phyloP scores from a whole-genome alignment of 2,888 invertebrate species.

The Epirrhoe alternata region DNA sequence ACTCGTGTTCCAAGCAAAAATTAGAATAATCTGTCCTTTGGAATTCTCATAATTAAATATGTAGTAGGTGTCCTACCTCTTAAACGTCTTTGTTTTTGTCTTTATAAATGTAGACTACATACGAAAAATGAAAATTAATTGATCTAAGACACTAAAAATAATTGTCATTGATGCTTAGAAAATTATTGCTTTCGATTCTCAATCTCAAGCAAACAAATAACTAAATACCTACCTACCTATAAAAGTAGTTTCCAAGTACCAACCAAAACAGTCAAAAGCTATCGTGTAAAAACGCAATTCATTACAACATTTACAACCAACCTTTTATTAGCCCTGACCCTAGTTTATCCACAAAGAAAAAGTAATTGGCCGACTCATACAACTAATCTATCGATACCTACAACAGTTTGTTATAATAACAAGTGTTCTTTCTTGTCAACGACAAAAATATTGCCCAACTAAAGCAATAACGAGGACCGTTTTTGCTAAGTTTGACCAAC shows the following conservation, averaged over 20 bases:
- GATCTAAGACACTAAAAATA: too few species aligned
- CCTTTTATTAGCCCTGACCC: slow-evolving; percentile 9
- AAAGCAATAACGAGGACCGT: slow-evolving; percentile 79
- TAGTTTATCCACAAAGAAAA: slow-evolving; percentile 21
- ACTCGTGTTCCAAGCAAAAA: slow-evolving; percentile 31
- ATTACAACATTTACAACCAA: not conserved
- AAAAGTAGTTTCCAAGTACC: too few species aligned
- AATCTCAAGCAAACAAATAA: too few species aligned
- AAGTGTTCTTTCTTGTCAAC: slow-evolving; percentile 67
- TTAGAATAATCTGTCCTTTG: not conserved
- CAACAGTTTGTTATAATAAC: slow-evolving; percentile 68
- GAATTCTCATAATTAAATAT: not conserved
- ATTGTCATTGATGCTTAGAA: too few species aligned
- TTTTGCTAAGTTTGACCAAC: slow-evolving; percentile 70
- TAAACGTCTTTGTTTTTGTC: too few species aligned
- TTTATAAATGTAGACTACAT: too few species aligned
- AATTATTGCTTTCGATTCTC: too few species aligned
- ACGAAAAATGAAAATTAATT: too few species aligned
- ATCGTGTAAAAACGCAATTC: not conserved
- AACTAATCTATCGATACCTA: slow-evolving; percentile 63
- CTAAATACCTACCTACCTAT: too few species aligned
- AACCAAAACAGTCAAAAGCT: not conserved
- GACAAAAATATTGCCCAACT: slow-evolving; percentile 81
- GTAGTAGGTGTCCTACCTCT: too few species aligned
- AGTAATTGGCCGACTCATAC: slow-evolving; percentile 24